Conservation (phyloP, 2,113 vertebrate species). For the Myotis lucifugus region DNA sequence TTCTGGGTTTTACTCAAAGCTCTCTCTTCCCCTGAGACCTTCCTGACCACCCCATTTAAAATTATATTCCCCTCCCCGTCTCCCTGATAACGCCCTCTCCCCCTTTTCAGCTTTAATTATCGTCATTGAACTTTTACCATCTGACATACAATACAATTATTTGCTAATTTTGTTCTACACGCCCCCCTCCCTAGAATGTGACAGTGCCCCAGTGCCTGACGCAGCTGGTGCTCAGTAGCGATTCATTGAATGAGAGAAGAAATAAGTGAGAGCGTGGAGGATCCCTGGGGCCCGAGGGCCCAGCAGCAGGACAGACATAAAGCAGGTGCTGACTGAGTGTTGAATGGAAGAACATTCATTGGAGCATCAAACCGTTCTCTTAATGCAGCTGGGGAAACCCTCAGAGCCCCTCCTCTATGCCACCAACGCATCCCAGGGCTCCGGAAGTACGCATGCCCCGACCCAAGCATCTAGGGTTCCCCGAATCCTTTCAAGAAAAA, state of each 20-base stretch:
- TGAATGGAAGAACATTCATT: not conserved
- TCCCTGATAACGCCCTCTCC: not conserved
- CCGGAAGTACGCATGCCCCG: no score
- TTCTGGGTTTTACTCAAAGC: not conserved
- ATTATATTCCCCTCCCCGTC: fast-evolving
- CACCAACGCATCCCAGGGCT: not conserved
- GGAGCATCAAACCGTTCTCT: not conserved
- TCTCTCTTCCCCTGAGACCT: not conserved
- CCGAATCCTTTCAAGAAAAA: not conserved
- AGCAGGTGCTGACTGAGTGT: not conserved
- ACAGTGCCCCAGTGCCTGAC: not conserved
- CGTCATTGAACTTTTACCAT: not conserved
- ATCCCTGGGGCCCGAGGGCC: not conserved
- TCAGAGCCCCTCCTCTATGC: not conserved
- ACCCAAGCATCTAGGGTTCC: not conserved
- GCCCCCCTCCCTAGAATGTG: not conserved
- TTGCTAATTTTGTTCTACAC: not conserved
- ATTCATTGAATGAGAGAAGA: not conserved
- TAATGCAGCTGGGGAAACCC: not conserved
- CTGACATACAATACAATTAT: not conserved
- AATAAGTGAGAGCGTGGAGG: not conserved
- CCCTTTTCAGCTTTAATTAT: not conserved
- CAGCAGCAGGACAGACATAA: not conserved
- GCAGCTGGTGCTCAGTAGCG: no score
- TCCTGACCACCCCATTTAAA: not conserved